Evolutionary conservation across 2,113 vertebrate species (phyloP), one percentile per base, ranked within the genome.

Genomic region (Urocolius indicus): DNA sequence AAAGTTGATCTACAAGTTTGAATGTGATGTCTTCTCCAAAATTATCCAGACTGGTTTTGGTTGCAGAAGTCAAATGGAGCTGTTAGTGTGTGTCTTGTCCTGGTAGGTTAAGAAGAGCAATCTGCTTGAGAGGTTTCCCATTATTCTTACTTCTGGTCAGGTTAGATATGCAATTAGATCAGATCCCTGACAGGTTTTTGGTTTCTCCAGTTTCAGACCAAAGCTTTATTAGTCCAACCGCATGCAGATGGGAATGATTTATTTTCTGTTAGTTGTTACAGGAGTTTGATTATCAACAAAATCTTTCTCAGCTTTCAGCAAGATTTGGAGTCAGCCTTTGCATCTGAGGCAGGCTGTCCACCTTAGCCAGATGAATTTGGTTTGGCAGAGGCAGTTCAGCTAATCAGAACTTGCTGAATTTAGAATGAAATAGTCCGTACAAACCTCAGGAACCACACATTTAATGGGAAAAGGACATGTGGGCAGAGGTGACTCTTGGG

Each of bases 61-160:
- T 88, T 65, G 79, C 79, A 93, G 61, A 75, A 95, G 61, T 96
- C 80, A 80, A 80, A 68, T 23, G 41, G 93, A 93, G 76, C 73
- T 93, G 69, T 54, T 90, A 73, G 61, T 96, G 92, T 84, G 90
- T 86, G 76, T 76, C 66, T 96, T 87, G 90, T 84, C 90, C 80
- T 0, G 0, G 69, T 89, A 75, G 93, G 85, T 92, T 90, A 86
- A 49, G 43, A 82, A 95, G 90, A 96, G 92, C 88, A 92, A 72
- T 78, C 90, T 84, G 84, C 49, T 87, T 89, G 86, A 95, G 86
- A 92, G 69, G 27, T 76, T 96, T 96, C 88, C 95, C 95, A 87
- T 87, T 89, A 79, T 92, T 93, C 73, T 84, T 96, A 78, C n/a
- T 93, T 84, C 80, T 96, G 80, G n/a, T 94, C 95, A 96, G 85